phyloP scores from a whole-genome alignment of 2,797 vertebrate species.

The Enteromius paludinosus region DNA sequence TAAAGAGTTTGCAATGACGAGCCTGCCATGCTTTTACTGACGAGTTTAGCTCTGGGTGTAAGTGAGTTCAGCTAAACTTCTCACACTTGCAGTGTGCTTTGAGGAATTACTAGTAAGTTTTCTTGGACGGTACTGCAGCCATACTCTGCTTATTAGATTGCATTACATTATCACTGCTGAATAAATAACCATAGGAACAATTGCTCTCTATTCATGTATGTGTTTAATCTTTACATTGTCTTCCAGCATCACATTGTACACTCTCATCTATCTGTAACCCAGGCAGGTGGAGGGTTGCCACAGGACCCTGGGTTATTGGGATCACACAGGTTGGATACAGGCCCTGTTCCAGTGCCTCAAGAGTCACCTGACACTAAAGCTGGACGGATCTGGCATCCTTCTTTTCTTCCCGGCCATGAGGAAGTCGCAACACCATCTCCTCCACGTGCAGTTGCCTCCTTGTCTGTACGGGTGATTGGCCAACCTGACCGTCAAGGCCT shows the following conservation, averaged over 20 bases:
- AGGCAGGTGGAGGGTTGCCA: conserved; percentile 56
- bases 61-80: conserved; percentile 59
- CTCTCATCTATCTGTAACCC: conserved; percentile 61
- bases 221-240: not conserved
- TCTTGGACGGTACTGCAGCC: not conserved
- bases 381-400: conserved; percentile 53
- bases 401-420: conserved; percentile 66
- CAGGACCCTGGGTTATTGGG: conserved; percentile 61
- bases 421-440: conserved; percentile 75
- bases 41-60: conserved; percentile 59
- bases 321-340: conserved; percentile 55
- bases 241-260: conserved; percentile 61
- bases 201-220: not conserved
- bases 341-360: conserved; percentile 54
- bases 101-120: conserved; percentile 54
- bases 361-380: conserved; percentile 45
- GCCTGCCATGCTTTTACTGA: conserved; percentile 69
- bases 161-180: not conserved
- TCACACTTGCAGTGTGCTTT: conserved; percentile 63
- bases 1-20: conserved; percentile 63
- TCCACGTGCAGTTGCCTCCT: conserved; percentile 79
- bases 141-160: not conserved
- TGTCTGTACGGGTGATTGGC: conserved; percentile 80
- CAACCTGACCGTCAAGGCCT: conserved; percentile 76
- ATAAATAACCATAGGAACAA: not conserved